phyloP scores from a whole-genome alignment of 2,888 invertebrate genomes.

The Hypselothyrea guttata region DNA sequence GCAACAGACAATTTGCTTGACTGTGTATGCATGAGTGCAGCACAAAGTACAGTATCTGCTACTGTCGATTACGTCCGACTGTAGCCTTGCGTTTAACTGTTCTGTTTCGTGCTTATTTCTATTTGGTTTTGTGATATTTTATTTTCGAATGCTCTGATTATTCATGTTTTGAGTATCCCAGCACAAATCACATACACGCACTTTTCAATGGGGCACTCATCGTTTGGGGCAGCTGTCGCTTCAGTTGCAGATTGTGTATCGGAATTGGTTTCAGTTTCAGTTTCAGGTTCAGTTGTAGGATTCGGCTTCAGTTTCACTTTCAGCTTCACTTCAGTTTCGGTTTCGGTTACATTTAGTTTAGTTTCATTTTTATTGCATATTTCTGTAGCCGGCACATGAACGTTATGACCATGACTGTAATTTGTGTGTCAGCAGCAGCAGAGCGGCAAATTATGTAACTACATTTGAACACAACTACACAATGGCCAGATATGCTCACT shows the following conservation, averaged over 20 bases:
- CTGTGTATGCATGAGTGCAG: too few species aligned
- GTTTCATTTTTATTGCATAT: slow-evolving; percentile 47
- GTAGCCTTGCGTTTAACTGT: too few species aligned
- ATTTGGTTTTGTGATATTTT: background rate
- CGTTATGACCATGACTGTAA: slow-evolving; percentile 63
- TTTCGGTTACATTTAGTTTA: slow-evolving; percentile 11
- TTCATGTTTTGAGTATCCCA: slow-evolving; percentile 30
- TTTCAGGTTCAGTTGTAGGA: too few species aligned
- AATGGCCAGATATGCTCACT: background rate
- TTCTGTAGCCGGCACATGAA: slow-evolving; percentile 54
- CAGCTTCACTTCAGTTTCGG: background rate
- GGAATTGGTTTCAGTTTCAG: slow-evolving; percentile 34
- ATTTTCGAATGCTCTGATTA: slow-evolving; percentile 39
- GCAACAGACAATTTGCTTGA: too few species aligned
- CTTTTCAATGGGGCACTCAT: slow-evolving; percentile 45
- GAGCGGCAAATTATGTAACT: slow-evolving; percentile 72
- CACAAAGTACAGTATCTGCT: too few species aligned
- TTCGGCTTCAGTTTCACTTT: background rate
- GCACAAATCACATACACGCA: slow-evolving; percentile 9
- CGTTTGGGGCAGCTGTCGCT: slow-evolving; percentile 48
- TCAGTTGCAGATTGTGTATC: slow-evolving; percentile 23
- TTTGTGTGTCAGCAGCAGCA: slow-evolving; percentile 64
- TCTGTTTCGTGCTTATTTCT: background rate
- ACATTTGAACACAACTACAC: slow-evolving; percentile 64
- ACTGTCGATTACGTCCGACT: too few species aligned